Evolutionary conservation across 2,113 vertebrate genomes (phyloP).

Genomic region (Neofelis nebulosa): DNA sequence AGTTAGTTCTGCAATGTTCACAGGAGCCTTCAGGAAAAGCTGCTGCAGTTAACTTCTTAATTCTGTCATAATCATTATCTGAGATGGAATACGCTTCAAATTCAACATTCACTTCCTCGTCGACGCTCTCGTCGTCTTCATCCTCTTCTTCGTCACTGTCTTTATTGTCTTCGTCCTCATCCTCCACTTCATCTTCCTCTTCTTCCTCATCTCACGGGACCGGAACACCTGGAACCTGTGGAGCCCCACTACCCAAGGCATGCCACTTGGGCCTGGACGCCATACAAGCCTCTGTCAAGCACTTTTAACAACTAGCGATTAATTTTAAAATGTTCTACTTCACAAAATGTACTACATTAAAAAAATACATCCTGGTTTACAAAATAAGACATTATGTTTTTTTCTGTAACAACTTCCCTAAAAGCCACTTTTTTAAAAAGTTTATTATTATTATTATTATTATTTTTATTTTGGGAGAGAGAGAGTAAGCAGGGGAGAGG

Average conservation of each 20-base stretch:
- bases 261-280: slow-evolving; percentile 90
- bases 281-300: slow-evolving; percentile 77
- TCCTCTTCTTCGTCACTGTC: slow-evolving; percentile 76
- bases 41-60: slow-evolving; percentile 95
- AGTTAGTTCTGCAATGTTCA: slow-evolving; percentile 91
- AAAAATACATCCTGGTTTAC: neutral
- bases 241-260: neutral
- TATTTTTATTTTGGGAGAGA: no score
- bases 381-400: neutral
- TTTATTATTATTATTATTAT: no score
- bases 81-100: slow-evolving; percentile 95
- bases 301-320: neutral
- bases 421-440: neutral
- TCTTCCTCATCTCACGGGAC: slow-evolving; percentile 68
- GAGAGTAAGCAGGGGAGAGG: no score
- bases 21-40: slow-evolving; percentile 95
- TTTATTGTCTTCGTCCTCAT: slow-evolving; percentile 75
- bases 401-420: neutral
- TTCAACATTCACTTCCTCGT: slow-evolving; percentile 93
- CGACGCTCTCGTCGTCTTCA: slow-evolving; percentile 74
- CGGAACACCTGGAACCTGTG: slow-evolving; percentile 67
- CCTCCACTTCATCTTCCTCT: slow-evolving; percentile 80
- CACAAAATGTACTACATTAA: slow-evolving; percentile 6
- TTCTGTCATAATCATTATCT: slow-evolving; percentile 88
- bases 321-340: neutral